Percentiles rank a stretch among this genome's conserved stretches.
These are phyloP conservation scores for Hemicordylus capensis DNA, from an alignment of 2,113 vertebrate species.

Conservation along the genomic window DNA sequence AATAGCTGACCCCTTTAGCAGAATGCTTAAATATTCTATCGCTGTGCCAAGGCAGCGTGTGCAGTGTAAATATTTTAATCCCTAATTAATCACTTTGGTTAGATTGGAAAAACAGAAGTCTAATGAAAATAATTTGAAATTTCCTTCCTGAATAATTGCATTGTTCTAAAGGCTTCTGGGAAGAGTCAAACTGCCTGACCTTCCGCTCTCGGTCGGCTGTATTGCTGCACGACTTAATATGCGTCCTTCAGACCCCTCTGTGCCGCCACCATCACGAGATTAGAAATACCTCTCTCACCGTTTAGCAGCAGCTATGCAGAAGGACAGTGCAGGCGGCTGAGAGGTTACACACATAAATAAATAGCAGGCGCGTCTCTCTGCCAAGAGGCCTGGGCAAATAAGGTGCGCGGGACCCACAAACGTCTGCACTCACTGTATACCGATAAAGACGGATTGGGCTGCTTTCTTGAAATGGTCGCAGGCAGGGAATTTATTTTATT, in stretches of 20 bases:
- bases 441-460: slow-evolving; percentile 75
- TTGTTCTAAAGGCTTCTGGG: slow-evolving; percentile 85
- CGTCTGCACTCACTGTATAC: slow-evolving; percentile 55
- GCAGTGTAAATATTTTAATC: slow-evolving; percentile 91
- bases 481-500: background rate
- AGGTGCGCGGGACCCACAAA: slow-evolving; percentile 50
- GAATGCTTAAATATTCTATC: slow-evolving; percentile 85
- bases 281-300: slow-evolving; percentile 78
- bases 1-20: slow-evolving; percentile 84
- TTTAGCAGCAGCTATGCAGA: slow-evolving; percentile 74
- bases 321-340: slow-evolving; percentile 72
- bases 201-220: slow-evolving; percentile 78
- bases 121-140: slow-evolving; percentile 89
- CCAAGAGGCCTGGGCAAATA: slow-evolving; percentile 26
- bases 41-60: slow-evolving; percentile 84
- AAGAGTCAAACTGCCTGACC: slow-evolving; percentile 83
- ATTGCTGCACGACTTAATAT: slow-evolving; percentile 75
- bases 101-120: slow-evolving; percentile 88
- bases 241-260: slow-evolving; percentile 74
- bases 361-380: slow-evolving; percentile 48
- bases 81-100: slow-evolving; percentile 90
- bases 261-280: slow-evolving; percentile 73
- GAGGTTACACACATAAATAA: slow-evolving; percentile 57
- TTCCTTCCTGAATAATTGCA: slow-evolving; percentile 88
- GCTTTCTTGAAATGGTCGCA: slow-evolving; percentile 74